Percentiles rank a stretch among this genome's conserved stretches.
Evolutionary conservation across 1,140 invertebrate species (phyloP).

Genomic region (Galleria mellonella): DNA sequence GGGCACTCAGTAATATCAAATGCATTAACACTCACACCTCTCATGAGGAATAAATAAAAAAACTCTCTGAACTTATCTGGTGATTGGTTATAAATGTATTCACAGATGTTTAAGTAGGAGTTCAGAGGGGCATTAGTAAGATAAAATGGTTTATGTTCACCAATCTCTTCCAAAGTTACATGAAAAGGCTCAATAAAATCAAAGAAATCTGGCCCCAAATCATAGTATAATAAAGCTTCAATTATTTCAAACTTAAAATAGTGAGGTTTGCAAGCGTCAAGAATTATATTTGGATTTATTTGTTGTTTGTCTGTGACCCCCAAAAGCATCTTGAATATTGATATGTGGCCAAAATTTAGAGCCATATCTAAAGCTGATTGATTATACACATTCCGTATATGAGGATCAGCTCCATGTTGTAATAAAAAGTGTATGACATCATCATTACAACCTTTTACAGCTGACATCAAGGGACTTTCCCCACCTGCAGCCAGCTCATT

Average conservation of each 20-base stretch:
- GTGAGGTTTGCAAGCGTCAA: conserved; percentile 61
- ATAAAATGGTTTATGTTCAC: conserved; percentile 39
- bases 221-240: conserved; percentile 43
- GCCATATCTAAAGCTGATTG: conserved; percentile 51
- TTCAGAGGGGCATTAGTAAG: conserved; percentile 52
- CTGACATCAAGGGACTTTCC: conserved; percentile 54
- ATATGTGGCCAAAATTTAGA: conserved; percentile 32
- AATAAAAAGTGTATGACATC: conserved; percentile 53
- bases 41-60: conserved; percentile 58
- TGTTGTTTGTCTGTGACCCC: conserved; percentile 32
- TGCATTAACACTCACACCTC: conserved; percentile 56
- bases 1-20: conserved; percentile 55
- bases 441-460: conserved; percentile 38
- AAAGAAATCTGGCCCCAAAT: conserved; percentile 62
- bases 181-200: conserved; percentile 47
- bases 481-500: conserved; percentile 47
- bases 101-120: conserved; percentile 58
- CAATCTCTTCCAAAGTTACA: conserved; percentile 44
- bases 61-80: conserved; percentile 51
- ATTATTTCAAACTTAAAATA: conserved; percentile 62
- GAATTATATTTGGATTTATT: conserved; percentile 53
- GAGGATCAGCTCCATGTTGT: conserved; percentile 51
- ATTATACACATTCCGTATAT: conserved; percentile 42
- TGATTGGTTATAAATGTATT: conserved; percentile 61
- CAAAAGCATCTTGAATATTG: conserved; percentile 53